phyloP scores from a whole-genome alignment of 2,113 vertebrate species.

The Megaptera novaeangliae region DNA sequence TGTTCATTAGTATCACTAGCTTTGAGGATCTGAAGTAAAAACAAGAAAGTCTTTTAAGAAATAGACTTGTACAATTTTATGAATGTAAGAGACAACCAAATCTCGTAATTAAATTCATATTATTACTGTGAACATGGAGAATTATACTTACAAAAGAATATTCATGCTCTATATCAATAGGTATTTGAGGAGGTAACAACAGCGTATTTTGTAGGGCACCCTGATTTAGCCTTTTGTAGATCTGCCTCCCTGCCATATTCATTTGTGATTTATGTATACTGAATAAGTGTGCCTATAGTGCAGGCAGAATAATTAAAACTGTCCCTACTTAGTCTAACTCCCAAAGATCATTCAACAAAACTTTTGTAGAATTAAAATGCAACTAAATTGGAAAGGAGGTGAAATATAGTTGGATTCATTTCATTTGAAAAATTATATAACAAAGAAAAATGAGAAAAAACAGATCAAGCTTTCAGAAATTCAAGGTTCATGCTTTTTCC shows the following conservation, averaged over 20 bases:
- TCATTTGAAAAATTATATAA: conserved; percentile 21
- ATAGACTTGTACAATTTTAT: conserved; percentile 27
- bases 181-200: background rate
- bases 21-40: conserved; percentile 45
- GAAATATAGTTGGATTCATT: background rate
- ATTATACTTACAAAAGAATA: background rate
- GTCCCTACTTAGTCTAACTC: background rate
- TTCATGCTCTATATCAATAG: background rate
- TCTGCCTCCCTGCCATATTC: background rate
- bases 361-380: background rate
- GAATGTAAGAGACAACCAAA: background rate
- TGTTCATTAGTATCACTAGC: background rate
- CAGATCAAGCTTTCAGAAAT: background rate
- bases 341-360: background rate
- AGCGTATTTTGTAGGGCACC: background rate
- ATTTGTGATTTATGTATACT: background rate
- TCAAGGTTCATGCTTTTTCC: background rate
- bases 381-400: background rate
- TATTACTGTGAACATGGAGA: background rate
- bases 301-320: background rate
- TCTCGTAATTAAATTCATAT: background rate
- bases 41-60: conserved; percentile 40
- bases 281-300: background rate
- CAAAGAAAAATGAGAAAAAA: conserved; percentile 16
- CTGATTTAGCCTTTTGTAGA: background rate